Conservation (phyloP, 2,888 invertebrate genomes). For the Andrena trimmerana region DNA sequence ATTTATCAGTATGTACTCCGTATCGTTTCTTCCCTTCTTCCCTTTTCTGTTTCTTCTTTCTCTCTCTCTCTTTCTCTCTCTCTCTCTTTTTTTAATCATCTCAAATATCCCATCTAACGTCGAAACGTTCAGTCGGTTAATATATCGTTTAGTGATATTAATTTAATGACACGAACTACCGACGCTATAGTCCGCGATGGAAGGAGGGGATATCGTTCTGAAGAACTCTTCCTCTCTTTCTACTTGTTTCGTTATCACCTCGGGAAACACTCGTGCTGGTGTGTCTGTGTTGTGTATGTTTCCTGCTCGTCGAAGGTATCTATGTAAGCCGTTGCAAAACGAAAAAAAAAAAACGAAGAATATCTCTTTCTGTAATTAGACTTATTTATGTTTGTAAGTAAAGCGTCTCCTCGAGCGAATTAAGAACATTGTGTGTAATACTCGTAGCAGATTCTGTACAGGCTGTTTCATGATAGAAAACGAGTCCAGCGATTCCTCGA, state of each 20-base stretch:
- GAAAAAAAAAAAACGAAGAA: conserved; percentile 25
- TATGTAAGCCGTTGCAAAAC: conserved; percentile 12
- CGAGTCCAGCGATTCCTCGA: neutral
- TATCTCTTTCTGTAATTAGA: conserved; percentile 62
- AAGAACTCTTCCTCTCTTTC: conserved; percentile 7
- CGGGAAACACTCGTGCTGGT: conserved; percentile 20
- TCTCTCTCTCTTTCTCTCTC: neutral
- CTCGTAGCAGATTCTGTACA: conserved; percentile 49
- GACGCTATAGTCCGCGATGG: conserved; percentile 30
- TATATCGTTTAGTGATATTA: conserved; percentile 54
- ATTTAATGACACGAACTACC: conserved; percentile 51
- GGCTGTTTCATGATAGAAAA: conserved; percentile 27
- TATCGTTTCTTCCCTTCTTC: conserved; percentile 27
- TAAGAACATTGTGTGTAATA: conserved; percentile 55
- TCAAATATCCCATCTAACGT: conserved; percentile 37
- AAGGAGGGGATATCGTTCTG: neutral
- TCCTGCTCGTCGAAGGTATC: conserved; percentile 33
- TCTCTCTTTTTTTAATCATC: conserved; percentile 22
- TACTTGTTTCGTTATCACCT: conserved; percentile 16
- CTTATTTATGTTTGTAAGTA: conserved; percentile 66
- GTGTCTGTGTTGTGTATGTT: conserved; percentile 7
- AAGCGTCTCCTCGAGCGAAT: conserved; percentile 46
- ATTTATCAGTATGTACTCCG: conserved; percentile 45
- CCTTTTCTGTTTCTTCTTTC: neutral
- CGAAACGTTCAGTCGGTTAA: conserved; percentile 49